A percentile compares a stretch with the other conserved stretches of the same genome.
These are phyloP conservation scores for Rhagoletis zephyria DNA, from an alignment of 1,140 invertebrate species.

Conservation along the genomic window DNA sequence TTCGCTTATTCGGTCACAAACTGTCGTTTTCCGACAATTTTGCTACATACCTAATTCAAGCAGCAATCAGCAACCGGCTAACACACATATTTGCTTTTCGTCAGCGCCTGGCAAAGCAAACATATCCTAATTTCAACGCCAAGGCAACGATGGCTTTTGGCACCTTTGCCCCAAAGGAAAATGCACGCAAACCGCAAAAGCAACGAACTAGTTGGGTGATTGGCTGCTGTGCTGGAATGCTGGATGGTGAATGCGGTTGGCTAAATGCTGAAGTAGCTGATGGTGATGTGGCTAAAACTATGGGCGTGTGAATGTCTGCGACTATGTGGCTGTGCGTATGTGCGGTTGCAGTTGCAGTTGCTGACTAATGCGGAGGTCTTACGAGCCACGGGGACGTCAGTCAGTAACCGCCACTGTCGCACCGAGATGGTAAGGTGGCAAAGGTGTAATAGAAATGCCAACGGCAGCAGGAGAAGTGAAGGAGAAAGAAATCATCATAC, in stretches of 20 bases:
- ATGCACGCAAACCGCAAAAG: background rate
- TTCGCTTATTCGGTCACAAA: background rate
- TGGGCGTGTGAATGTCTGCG: too few relatives aligned
- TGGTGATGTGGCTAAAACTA: background rate
- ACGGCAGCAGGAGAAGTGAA: background rate
- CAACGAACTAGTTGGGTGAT: slow-evolving; percentile 1
- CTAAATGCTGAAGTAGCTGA: background rate
- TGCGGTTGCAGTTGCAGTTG: background rate
- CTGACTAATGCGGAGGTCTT: background rate
- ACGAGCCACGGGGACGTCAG: background rate
- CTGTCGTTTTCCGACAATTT: background rate
- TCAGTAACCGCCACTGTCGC: background rate
- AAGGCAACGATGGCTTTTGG: background rate
- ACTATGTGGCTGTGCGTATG: background rate
- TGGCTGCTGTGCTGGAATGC: background rate
- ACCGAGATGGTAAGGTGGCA: background rate
- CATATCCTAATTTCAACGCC: slow-evolving; percentile 41
- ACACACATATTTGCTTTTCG: slow-evolving; percentile 25
- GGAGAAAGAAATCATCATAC: background rate
- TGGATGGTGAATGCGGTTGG: background rate
- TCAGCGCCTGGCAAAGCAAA: slow-evolving; percentile 21
- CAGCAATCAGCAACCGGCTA: background rate
- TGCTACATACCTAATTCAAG: background rate
- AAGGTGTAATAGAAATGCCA: background rate
- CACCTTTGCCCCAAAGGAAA: slow-evolving; percentile 40